phyloP scores from a whole-genome alignment of 1,140 invertebrate species.

The Drosophila tropicalis region DNA sequence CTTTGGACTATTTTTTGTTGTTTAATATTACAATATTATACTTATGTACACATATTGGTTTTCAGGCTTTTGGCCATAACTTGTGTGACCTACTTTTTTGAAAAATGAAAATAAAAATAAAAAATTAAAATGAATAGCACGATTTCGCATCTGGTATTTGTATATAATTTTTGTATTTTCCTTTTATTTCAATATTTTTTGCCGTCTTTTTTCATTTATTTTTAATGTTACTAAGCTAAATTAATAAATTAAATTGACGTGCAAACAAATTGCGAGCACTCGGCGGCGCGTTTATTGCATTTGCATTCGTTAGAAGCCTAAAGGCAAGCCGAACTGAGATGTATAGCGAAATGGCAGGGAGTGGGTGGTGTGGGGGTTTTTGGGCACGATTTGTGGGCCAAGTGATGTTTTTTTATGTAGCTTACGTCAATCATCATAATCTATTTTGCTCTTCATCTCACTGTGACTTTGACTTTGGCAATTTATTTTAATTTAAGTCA shows the following conservation, averaged over 20 bases:
- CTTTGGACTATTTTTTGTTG: too few relatives aligned
- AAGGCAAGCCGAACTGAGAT: not conserved
- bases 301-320: constrained; percentile 62
- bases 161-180: constrained; percentile 18
- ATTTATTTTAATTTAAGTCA: constrained; percentile 67
- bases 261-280: constrained; percentile 62
- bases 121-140: not conserved
- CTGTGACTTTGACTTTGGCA: constrained; percentile 55
- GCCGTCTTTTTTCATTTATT: constrained; percentile 15
- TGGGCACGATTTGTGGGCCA: not conserved
- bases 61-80: not conserved
- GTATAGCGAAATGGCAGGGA: too few relatives aligned
- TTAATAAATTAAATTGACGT: constrained; percentile 74
- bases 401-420: not conserved
- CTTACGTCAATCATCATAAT: constrained; percentile 71
- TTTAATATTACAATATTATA: too few relatives aligned
- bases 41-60: too few relatives aligned
- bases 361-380: not conserved
- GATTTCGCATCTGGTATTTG: not conserved
- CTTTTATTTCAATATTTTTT: constrained; percentile 43
- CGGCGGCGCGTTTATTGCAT: constrained; percentile 62
- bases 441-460: constrained; percentile 24
- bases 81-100: not conserved
- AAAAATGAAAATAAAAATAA: not conserved
- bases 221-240: constrained; percentile 44